Percentiles rank a stretch among this genome's conserved stretches.
Conservation (phyloP, 1,140 invertebrate genomes). For the Mercenaria mercenaria region DNA sequence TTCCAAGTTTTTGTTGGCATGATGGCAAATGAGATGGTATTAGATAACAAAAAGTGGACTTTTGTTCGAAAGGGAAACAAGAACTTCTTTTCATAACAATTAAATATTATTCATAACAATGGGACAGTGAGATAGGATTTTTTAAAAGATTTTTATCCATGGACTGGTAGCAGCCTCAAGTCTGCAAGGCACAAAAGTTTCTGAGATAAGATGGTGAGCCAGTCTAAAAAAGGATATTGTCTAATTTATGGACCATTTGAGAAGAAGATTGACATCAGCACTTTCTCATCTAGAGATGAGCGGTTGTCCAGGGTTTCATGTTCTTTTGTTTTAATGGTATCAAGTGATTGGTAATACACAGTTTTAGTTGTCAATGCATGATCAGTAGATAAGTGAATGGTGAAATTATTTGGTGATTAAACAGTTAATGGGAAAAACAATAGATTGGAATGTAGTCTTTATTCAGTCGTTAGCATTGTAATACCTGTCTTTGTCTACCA, state of each 20-base stretch:
- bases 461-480: neutral
- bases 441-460: slow-evolving; percentile 17
- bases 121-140: slow-evolving; percentile 8
- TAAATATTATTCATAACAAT: slow-evolving; percentile 49
- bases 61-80: slow-evolving; percentile 32
- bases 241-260: slow-evolving; percentile 30
- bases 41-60: slow-evolving; percentile 47
- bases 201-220: slow-evolving; percentile 40
- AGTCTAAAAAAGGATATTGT: slow-evolving; percentile 44
- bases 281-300: slow-evolving; percentile 14
- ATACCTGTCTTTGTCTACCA: neutral
- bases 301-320: neutral
- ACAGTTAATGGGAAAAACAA: slow-evolving; percentile 23
- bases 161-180: slow-evolving; percentile 47
- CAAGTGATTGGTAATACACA: slow-evolving; percentile 24
- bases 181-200: slow-evolving; percentile 46
- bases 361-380: slow-evolving; percentile 15
- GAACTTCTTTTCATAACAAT: slow-evolving; percentile 3
- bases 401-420: slow-evolving; percentile 13
- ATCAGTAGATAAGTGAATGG: slow-evolving; percentile 27
- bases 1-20: slow-evolving; percentile 37
- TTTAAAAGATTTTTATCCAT: slow-evolving; percentile 32
- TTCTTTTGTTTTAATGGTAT: slow-evolving; percentile 34
- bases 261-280: slow-evolving; percentile 58
- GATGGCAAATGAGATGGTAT: slow-evolving; percentile 60